Conservation (phyloP, 2,888 invertebrate species). For the Eremobia ochroleuca region DNA sequence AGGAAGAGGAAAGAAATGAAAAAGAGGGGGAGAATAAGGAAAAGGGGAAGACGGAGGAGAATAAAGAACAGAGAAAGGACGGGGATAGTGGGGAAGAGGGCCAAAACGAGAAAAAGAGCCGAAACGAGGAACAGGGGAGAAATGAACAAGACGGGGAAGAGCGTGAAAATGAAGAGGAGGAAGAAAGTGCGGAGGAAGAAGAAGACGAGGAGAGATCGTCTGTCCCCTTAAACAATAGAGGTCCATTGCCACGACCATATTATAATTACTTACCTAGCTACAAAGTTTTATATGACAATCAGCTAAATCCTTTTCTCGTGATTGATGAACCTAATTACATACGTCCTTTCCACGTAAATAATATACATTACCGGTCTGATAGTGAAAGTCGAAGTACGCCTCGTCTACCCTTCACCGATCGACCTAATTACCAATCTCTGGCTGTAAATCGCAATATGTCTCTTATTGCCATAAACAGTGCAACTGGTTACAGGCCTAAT, state of each 20-base stretch:
- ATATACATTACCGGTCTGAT: not conserved
- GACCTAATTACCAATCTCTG: not conserved
- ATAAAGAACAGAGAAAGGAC: not conserved
- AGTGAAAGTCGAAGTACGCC: not conserved
- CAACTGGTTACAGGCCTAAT: not conserved
- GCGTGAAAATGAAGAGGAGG: not conserved
- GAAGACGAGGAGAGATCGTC: not conserved
- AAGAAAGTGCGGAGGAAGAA: not conserved
- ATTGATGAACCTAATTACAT: slow-evolving; percentile 1
- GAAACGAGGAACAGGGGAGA: not conserved
- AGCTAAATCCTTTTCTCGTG: not conserved
- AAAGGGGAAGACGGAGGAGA: not conserved
- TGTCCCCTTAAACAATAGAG: not conserved
- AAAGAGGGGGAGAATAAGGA: not conserved
- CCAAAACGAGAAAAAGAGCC: not conserved
- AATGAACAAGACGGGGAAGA: not conserved
- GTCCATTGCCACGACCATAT: not conserved
- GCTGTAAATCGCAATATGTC: no score
- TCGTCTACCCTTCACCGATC: not conserved
- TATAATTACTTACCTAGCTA: not conserved
- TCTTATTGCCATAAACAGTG: not conserved
- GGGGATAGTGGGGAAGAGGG: not conserved
- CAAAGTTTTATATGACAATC: slow-evolving; percentile 7
- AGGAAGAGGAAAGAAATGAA: not conserved
- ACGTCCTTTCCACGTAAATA: not conserved